phyloP scores from a whole-genome alignment of 2,113 vertebrate species.

The Pygoscelis antarcticus region DNA sequence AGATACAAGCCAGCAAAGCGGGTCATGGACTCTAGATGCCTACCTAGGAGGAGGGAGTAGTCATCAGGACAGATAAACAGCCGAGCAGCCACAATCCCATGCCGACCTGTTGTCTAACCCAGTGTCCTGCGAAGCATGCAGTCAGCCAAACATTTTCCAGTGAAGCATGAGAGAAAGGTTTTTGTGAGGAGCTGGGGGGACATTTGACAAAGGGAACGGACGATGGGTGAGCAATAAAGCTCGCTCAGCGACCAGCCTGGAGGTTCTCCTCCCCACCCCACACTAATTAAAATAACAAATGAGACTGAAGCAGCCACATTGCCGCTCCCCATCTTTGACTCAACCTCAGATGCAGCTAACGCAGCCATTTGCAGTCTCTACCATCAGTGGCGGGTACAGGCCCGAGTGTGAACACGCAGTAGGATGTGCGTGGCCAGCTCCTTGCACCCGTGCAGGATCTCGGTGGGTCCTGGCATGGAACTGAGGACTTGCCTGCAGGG shows the following conservation, averaged over 20 bases:
- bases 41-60: neutral
- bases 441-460: neutral
- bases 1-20: neutral
- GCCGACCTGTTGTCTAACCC: neutral
- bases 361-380: neutral
- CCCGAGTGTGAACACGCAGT: neutral
- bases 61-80: neutral
- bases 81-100: neutral
- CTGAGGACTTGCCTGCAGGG: neutral
- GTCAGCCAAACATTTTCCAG: neutral
- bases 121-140: neutral
- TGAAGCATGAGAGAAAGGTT: neutral
- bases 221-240: neutral
- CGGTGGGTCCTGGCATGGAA: neutral
- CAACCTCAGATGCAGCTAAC: neutral
- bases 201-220: neutral
- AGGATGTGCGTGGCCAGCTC: rapidly evolving
- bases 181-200: neutral
- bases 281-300: neutral
- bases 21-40: neutral
- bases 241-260: neutral
- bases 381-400: neutral
- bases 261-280: neutral
- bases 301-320: neutral
- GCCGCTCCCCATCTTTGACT: neutral